Conservation (phyloP, 2,113 vertebrate genomes). For the Hemiscyllium ocellatum region DNA sequence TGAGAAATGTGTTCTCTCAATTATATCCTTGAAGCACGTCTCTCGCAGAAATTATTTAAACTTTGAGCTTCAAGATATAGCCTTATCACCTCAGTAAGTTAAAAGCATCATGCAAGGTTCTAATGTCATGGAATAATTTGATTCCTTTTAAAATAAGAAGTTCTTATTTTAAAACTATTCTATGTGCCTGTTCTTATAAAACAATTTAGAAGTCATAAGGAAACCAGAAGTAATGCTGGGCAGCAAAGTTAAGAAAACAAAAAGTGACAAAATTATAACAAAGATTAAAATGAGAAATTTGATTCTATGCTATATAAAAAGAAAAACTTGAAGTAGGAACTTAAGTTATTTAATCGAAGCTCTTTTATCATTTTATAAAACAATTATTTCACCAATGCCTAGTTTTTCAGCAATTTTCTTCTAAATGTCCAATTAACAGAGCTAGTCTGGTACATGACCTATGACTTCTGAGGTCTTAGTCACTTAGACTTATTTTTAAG, state of each 20-base stretch:
- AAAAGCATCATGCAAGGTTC: background rate
- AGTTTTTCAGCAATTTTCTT: background rate
- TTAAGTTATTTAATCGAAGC: background rate
- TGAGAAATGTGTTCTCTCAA: background rate
- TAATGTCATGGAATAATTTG: background rate
- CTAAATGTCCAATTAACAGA: background rate
- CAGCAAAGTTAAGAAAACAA: background rate
- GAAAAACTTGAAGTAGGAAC: background rate
- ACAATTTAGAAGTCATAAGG: background rate
- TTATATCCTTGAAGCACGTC: background rate
- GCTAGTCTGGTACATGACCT: too few relatives aligned
- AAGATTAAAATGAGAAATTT: background rate
- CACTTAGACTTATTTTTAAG: background rate
- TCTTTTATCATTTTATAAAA: background rate
- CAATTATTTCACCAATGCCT: background rate
- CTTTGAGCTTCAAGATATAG: background rate
- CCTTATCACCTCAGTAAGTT: background rate
- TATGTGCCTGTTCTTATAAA: background rate
- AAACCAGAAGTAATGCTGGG: background rate
- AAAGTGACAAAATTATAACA: background rate
- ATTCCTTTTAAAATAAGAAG: background rate
- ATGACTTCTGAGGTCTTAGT: background rate
- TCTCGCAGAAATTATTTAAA: background rate
- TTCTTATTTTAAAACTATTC: background rate
- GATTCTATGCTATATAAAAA: background rate